These are phyloP conservation scores for Pteruthius melanotis DNA, from an alignment of 2,113 vertebrate species.

Conservation along the genomic window DNA sequence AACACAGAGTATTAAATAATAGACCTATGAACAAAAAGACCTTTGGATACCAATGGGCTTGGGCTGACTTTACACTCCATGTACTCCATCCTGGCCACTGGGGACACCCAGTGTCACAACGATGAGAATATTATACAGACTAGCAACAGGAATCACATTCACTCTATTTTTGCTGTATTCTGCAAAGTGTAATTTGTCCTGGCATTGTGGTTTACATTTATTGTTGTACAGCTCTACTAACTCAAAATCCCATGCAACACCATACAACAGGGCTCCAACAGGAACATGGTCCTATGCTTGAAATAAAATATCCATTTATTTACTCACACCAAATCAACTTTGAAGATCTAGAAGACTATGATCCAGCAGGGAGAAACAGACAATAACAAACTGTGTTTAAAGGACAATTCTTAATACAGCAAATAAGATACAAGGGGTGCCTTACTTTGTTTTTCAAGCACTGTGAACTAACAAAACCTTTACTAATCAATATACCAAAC, in stretches of 20 bases:
- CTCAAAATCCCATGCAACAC: background rate
- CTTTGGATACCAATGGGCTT: background rate
- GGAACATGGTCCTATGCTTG: background rate
- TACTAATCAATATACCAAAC: background rate
- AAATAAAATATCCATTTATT: background rate
- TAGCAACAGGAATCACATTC: background rate
- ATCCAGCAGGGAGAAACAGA: background rate
- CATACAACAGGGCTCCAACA: background rate
- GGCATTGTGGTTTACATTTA: background rate
- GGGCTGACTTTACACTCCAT: background rate
- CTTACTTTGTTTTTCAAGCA: background rate
- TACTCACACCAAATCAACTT: background rate
- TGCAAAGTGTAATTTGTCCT: background rate
- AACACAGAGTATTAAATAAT: background rate
- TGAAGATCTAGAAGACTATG: background rate
- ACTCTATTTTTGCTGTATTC: background rate
- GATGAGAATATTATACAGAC: background rate
- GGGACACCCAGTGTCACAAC: accelerated
- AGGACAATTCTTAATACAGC: background rate
- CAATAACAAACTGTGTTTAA: background rate
- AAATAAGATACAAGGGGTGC: background rate
- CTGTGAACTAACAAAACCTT: background rate
- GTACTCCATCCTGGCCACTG: background rate
- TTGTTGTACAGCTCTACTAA: background rate
- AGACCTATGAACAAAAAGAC: background rate